Conservation (phyloP, 2,888 invertebrate species). For the Campaea margaritaria region DNA sequence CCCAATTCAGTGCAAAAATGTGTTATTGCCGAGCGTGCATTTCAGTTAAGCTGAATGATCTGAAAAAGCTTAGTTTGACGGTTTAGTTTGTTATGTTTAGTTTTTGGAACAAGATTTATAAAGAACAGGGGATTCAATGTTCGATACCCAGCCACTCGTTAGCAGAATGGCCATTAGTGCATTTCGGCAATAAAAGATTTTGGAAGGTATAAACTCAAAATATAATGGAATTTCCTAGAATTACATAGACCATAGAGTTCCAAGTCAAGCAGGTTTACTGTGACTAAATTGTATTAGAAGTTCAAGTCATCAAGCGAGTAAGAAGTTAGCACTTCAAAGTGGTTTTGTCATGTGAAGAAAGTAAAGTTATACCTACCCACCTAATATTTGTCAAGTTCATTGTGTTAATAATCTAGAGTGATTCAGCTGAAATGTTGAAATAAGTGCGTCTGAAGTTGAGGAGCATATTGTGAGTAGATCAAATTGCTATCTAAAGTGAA, state of each 20-base stretch:
- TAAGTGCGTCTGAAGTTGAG: not conserved
- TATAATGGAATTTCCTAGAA: too few relatives aligned
- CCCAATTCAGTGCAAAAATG: slow-evolving; percentile 25
- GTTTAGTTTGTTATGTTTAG: slow-evolving; percentile 14
- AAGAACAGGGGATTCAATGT: slow-evolving; percentile 5
- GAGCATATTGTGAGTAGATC: not conserved
- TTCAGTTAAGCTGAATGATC: slow-evolving; percentile 21
- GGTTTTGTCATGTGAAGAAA: not conserved
- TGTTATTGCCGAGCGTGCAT: slow-evolving; percentile 24
- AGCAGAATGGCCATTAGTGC: slow-evolving; percentile 6
- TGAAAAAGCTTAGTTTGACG: slow-evolving; percentile 9
- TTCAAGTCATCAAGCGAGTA: not conserved
- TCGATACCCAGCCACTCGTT: slow-evolving; percentile 15
- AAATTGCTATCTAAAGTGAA: slow-evolving; percentile 21
- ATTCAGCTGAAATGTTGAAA: too few relatives aligned
- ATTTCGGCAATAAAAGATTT: not conserved
- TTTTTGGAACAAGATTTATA: slow-evolving; percentile 9
- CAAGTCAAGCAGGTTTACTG: too few relatives aligned
- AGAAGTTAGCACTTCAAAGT: not conserved
- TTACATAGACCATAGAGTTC: too few relatives aligned
- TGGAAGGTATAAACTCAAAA: too few relatives aligned
- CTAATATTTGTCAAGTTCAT: too few relatives aligned
- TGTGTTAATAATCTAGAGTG: not conserved
- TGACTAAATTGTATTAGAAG: too few relatives aligned
- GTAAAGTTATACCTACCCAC: too few relatives aligned